Evolutionary conservation across 2,797 vertebrate genomes (phyloP).

Genomic region (Megalops cyprinoides): DNA sequence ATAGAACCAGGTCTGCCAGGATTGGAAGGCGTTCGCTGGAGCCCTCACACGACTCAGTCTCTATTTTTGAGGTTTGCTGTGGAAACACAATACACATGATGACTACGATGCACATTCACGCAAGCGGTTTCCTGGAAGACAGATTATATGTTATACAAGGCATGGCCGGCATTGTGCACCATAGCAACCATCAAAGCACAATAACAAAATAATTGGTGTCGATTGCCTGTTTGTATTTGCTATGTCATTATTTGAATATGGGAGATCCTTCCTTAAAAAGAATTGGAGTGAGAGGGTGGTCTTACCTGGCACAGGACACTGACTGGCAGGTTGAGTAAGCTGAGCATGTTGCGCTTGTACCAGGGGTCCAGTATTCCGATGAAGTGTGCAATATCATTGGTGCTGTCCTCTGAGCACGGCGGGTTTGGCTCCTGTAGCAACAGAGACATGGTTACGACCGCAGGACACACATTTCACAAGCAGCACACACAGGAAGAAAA

Average conservation of each 20-base stretch:
- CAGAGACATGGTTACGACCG: neutral
- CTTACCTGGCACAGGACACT: constrained; percentile 88
- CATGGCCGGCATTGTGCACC: too few relatives aligned
- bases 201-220: too few relatives aligned
- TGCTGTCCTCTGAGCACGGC: constrained; percentile 74
- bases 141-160: too few relatives aligned
- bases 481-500: neutral
- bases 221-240: too few relatives aligned
- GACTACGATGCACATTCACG: neutral
- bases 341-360: constrained; percentile 93
- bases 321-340: constrained; percentile 85
- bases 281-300: neutral
- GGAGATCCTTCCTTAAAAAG: neutral
- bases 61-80: constrained; percentile 82
- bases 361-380: constrained; percentile 95
- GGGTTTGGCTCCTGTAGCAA: constrained; percentile 56
- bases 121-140: too few relatives aligned
- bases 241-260: neutral
- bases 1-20: constrained; percentile 91
- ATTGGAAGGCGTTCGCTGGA: constrained; percentile 82
- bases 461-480: neutral
- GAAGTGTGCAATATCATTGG: constrained; percentile 90
- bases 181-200: neutral
- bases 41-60: constrained; percentile 73
- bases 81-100: constrained; percentile 17